These are phyloP conservation scores for Torymus texanus DNA, from an alignment of 2,888 invertebrate species.

Conservation along the genomic window DNA sequence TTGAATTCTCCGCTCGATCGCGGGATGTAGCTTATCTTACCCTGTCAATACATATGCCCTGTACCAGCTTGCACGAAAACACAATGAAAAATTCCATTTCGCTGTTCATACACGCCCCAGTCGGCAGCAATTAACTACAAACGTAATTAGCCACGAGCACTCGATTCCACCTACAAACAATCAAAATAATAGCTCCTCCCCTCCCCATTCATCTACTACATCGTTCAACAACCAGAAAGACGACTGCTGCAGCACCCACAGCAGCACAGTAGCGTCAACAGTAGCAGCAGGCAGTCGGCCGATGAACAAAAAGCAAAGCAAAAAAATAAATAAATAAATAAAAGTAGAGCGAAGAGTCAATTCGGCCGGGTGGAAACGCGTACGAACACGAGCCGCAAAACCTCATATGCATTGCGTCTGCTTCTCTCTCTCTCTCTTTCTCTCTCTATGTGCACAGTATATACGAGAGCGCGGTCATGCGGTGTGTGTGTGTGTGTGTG, in stretches of 20 bases:
- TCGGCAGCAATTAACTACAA: not conserved
- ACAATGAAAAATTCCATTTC: no score
- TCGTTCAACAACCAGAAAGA: no score
- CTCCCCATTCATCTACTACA: not conserved
- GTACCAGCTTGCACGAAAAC: no score
- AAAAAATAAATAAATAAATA: slow-evolving; percentile 13
- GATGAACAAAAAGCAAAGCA: slow-evolving; percentile 11
- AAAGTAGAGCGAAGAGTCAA: slow-evolving; percentile 29
- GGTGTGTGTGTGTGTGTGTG: slow-evolving; percentile 24
- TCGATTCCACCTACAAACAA: not conserved
- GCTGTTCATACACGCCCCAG: no score
- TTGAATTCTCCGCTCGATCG: no score
- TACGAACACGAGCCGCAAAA: not conserved
- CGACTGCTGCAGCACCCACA: no score
- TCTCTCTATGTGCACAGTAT: no score
- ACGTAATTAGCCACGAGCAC: not conserved
- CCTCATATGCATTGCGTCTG: no score
- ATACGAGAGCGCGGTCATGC: not conserved
- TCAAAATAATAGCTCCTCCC: slow-evolving; percentile 3
- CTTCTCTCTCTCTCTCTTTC: no score
- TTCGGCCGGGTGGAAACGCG: slow-evolving; percentile 10
- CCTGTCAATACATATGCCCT: no score
- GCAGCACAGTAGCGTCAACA: not conserved
- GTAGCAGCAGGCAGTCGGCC: not conserved
- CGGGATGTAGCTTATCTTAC: no score